Conservation (phyloP, 30 jellyfish, hydroid and myxozoan genomes). For the Hydractinia echinata region DNA sequence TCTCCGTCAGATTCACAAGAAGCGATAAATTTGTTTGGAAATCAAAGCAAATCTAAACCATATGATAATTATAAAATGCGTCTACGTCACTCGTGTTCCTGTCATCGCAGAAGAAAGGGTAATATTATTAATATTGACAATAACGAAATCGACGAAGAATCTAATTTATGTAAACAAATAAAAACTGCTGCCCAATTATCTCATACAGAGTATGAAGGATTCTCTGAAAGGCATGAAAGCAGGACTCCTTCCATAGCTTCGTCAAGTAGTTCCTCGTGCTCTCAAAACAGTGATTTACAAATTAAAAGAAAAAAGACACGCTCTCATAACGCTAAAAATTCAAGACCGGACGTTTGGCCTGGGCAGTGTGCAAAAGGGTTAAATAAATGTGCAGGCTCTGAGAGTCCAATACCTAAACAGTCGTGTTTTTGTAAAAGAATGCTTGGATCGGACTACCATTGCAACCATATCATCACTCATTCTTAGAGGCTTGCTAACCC, state of each 20-base stretch:
- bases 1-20: slow-evolving; percentile 1
- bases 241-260: not conserved
- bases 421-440: slow-evolving; percentile 29
- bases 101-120: slow-evolving; percentile 3
- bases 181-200: not conserved
- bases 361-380: slow-evolving; percentile 3
- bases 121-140: not conserved
- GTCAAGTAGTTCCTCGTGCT: slow-evolving; percentile 1
- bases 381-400: not conserved
- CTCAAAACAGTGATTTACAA: not conserved
- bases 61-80: slow-evolving; percentile 1
- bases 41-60: not conserved
- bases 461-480: not conserved
- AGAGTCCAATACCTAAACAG: not conserved
- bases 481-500: too few species aligned
- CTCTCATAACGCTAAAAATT: not conserved
- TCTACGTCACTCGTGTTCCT: slow-evolving; percentile 15
- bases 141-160: slow-evolving; percentile 1
- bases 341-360: slow-evolving; percentile 46
- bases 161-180: slow-evolving; percentile 4
- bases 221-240: not conserved
- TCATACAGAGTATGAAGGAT: not conserved
- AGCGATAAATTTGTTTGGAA: not conserved
- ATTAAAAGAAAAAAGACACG: not conserved
- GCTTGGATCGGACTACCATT: slow-evolving; percentile 26